Percentiles rank a stretch among this genome's conserved stretches.
These are phyloP conservation scores for Mustela erminea DNA, from an alignment of 2,797 vertebrate species.

Conservation along the genomic window DNA sequence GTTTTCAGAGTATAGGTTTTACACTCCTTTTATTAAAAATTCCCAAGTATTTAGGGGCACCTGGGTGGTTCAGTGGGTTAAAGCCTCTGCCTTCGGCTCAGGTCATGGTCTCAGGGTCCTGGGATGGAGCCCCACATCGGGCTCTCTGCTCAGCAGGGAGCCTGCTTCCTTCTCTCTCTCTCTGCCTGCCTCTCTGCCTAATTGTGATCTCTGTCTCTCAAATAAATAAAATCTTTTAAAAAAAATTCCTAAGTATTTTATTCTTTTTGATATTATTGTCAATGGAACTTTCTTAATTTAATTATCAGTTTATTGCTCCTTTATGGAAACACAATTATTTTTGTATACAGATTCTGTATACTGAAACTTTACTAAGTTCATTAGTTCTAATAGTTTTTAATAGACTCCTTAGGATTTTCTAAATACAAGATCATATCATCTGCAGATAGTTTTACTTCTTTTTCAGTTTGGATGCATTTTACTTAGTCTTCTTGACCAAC, in stretches of 20 bases:
- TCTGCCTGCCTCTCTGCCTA: too few relatives aligned
- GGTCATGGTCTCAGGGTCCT: too few relatives aligned
- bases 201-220: too few relatives aligned
- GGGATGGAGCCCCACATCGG: too few relatives aligned
- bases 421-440: not conserved
- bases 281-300: not conserved
- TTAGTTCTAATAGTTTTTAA: constrained; percentile 29
- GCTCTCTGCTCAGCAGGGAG: too few relatives aligned
- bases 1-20: constrained; percentile 19
- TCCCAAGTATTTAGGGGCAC: not conserved
- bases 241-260: constrained; percentile 26
- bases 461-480: not conserved
- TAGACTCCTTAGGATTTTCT: not conserved
- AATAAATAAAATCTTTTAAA: too few relatives aligned
- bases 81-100: too few relatives aligned
- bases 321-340: not conserved
- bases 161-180: too few relatives aligned
- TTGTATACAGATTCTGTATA: not conserved
- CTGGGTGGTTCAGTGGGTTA: too few relatives aligned
- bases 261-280: constrained; percentile 13
- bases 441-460: constrained; percentile 13
- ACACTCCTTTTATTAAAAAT: not conserved
- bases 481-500: constrained; percentile 31
- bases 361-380: constrained; percentile 13
- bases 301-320: not conserved